Conservation (phyloP, 2,888 invertebrate species). For the Leptopterna dolabrata region DNA sequence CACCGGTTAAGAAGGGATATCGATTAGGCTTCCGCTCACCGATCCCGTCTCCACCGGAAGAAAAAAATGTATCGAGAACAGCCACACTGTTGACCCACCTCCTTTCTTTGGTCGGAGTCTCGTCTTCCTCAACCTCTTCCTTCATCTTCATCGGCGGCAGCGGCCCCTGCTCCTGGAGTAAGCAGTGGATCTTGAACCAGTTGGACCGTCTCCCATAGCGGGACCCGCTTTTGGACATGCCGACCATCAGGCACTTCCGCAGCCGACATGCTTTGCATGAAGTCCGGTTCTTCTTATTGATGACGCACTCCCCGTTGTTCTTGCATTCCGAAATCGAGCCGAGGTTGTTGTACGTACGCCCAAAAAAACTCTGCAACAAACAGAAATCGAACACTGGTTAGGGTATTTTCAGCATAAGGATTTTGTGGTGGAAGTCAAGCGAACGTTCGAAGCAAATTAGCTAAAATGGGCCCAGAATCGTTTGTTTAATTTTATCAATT, state of each 20-base stretch:
- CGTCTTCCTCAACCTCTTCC: slow-evolving; percentile 57
- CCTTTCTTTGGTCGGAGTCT: slow-evolving; percentile 27
- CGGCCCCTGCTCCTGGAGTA: slow-evolving; percentile 79
- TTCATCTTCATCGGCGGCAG: slow-evolving; percentile 58
- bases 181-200: slow-evolving; percentile 94
- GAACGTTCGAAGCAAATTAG: too few species aligned
- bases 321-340: slow-evolving; percentile 91
- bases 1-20: too few species aligned
- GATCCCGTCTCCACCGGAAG: too few species aligned
- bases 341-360: slow-evolving; percentile 90
- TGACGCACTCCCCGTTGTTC: slow-evolving; percentile 90
- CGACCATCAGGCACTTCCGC: slow-evolving; percentile 86
- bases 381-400: neutral
- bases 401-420: too few species aligned
- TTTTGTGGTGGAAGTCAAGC: too few species aligned
- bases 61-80: too few species aligned
- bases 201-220: slow-evolving; percentile 90
- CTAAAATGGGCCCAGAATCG: too few species aligned
- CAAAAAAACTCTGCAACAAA: slow-evolving; percentile 87
- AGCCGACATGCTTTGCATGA: slow-evolving; percentile 91
- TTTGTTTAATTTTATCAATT: too few species aligned
- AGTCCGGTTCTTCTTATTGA: slow-evolving; percentile 92
- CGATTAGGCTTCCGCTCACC: too few species aligned
- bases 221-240: slow-evolving; percentile 93
- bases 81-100: too few species aligned